Conservation (phyloP, 1,140 invertebrate species). For the Gryon sp. region DNA sequence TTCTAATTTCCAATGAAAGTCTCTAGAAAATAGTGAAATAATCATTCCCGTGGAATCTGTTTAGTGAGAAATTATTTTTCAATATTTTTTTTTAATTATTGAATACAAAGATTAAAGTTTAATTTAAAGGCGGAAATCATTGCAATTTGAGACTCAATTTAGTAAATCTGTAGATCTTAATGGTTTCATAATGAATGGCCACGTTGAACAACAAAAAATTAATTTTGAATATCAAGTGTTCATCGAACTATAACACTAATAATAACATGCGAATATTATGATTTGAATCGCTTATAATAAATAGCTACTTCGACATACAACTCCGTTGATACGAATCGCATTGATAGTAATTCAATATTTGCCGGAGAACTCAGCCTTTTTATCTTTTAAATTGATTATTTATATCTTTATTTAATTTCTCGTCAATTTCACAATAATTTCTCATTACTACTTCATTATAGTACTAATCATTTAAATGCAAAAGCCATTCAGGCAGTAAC, state of each 20-base stretch:
- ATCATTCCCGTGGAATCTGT: no score
- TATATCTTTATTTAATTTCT: slow-evolving; percentile 7
- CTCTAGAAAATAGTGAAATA: neutral
- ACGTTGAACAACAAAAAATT: no score
- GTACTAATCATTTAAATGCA: no score
- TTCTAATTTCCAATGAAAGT: neutral
- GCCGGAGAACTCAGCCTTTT: neutral
- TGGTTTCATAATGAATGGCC: no score
- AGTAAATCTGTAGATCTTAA: no score
- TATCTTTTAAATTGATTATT: neutral
- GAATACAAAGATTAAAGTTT: no score
- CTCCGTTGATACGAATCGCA: slow-evolving; percentile 8
- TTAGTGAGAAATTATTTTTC: no score
- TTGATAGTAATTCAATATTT: neutral
- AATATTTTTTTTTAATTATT: no score
- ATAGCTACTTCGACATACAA: slow-evolving; percentile 18
- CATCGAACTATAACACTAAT: slow-evolving; percentile 11
- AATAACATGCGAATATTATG: slow-evolving; percentile 34
- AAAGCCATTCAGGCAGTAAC: no score
- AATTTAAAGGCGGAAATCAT: no score
- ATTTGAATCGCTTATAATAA: slow-evolving; percentile 31
- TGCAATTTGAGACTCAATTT: no score
- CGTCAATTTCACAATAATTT: neutral
- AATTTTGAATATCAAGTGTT: no score
- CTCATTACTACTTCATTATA: neutral